Evolutionary conservation across 1,140 invertebrate genomes (phyloP).

Genomic region (Trichoplusia ni): DNA sequence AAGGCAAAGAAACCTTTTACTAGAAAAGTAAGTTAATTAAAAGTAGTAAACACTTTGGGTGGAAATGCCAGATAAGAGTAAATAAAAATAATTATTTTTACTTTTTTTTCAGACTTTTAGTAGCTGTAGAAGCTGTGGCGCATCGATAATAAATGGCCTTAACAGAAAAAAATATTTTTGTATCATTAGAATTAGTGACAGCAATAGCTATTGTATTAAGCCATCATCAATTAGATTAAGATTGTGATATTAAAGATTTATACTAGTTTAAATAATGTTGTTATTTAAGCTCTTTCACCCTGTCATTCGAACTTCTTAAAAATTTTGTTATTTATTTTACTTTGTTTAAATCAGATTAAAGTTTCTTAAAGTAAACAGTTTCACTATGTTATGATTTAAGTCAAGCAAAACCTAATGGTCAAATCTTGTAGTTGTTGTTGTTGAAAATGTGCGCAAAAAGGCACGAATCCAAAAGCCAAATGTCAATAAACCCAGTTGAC

Average conservation of each 20-base stretch:
- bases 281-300: not conserved
- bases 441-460: too few species aligned
- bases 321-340: too few species aligned
- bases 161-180: conserved; percentile 18
- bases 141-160: conserved; percentile 33
- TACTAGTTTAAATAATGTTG: not conserved
- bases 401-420: too few species aligned
- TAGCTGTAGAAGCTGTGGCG: conserved; percentile 50
- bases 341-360: too few species aligned
- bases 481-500: too few species aligned
- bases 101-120: conserved; percentile 48
- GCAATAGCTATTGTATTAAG: conserved; percentile 26
- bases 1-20: conserved; percentile 52
- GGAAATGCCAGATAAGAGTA: too few species aligned
- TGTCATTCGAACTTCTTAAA: not conserved
- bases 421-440: too few species aligned
- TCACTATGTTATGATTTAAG: too few species aligned
- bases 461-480: too few species aligned
- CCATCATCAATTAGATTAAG: conserved; percentile 18
- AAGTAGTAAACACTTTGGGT: too few species aligned
- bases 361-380: too few species aligned
- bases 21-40: conserved; percentile 50
- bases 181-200: conserved; percentile 4
- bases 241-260: conserved; percentile 38
- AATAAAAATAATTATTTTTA: too few species aligned